Evolutionary conservation across 2,888 invertebrate genomes (phyloP), one percentile per base, ranked within the genome.

Genomic region (Megamerina dolium): DNA sequence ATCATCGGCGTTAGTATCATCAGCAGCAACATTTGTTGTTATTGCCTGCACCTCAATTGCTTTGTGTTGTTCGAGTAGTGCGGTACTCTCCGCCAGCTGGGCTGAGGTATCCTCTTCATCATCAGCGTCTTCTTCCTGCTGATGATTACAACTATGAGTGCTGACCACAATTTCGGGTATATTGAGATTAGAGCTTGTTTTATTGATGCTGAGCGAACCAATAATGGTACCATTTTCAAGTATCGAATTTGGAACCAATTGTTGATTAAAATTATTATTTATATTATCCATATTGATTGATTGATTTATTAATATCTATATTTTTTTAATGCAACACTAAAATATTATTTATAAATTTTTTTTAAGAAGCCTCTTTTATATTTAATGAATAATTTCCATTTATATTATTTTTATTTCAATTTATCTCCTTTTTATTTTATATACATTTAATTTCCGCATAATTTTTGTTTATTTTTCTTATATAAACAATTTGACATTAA

Each of bases 161-260:
- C 64, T 63, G 54, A 64, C 60, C 49, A 63, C 56, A 41, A 64
- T 59, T 60, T 64, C 60, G 54, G 66, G 64, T 55, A 60, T 54
- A 44, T 52, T 51, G 47, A 52, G 49, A 32, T 39, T 35, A 41
- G 40, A 37, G 36, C 34, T 21, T 20, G 19, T 21, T 39, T 21
- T 48, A 45, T 44, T 45, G 41, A 36, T 53, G 43, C 39, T 43
- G 30, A 68, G 55, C 17, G 66, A 58, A 51, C 68, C 70, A 50
- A 68, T 52, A 45, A 70, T 58, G 45, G 70, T 69, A 51, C 70
- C 70, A 50, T 68, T 70, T 49, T 70, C 70, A 45, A 68, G 59
- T 27, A 67, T 57, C 29, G 56, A 52, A 16, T 55, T 51, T 13
- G 35, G 20, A 9, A 29, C 6, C 6, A 23, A 23, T 8, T 23